Evolutionary conservation across 2,888 invertebrate species (phyloP).

Genomic region (Seira musarum): DNA sequence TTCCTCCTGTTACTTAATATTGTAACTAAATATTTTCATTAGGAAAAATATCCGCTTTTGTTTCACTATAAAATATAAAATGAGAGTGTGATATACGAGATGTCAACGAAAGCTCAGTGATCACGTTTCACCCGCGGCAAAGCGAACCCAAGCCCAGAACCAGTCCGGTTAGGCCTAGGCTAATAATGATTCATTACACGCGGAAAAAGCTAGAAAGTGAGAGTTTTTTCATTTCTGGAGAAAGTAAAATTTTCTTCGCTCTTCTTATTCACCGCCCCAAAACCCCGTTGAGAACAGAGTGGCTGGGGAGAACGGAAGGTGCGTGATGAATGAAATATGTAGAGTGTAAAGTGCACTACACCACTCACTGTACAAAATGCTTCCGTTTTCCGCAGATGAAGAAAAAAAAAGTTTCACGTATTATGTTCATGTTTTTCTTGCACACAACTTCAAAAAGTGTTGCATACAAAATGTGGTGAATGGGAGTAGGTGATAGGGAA

Average conservation of each 20-base stretch:
- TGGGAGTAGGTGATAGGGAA: not conserved
- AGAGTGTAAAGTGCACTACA: not conserved
- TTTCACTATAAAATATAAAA: not conserved
- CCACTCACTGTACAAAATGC: not conserved
- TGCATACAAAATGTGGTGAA: not conserved
- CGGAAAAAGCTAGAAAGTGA: conserved; percentile 25
- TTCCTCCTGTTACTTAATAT: not conserved
- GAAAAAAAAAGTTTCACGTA: not conserved
- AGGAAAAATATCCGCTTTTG: no score
- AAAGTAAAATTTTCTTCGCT: not conserved
- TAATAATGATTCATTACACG: conserved; percentile 48
- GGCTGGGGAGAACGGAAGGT: not conserved
- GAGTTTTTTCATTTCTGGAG: not conserved
- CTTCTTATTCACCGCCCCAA: not conserved
- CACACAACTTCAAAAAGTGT: not conserved
- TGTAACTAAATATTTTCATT: not conserved
- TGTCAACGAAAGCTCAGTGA: conserved; percentile 35
- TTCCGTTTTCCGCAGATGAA: not conserved
- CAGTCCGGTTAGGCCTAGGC: conserved; percentile 6
- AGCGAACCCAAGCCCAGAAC: no score
- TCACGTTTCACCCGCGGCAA: not conserved
- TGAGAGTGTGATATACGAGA: not conserved
- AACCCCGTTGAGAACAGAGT: not conserved
- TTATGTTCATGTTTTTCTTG: not conserved
- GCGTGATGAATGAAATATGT: conserved; percentile 30